Evolutionary conservation across 2,888 invertebrate species (phyloP), one percentile per base, ranked within the genome.

Genomic region (Volucella inflata): DNA sequence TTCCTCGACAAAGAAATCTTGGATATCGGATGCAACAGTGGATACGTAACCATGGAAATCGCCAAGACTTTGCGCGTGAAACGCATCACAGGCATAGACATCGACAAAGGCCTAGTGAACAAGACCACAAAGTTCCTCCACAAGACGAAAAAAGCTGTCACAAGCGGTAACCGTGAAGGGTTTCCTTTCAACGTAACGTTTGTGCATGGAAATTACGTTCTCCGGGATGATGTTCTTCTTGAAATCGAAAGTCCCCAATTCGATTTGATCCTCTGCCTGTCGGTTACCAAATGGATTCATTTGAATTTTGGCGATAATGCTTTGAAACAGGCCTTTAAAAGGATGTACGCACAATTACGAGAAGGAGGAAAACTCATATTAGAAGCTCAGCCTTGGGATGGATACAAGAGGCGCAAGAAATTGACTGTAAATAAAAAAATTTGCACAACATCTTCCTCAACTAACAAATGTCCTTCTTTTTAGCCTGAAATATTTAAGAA

Each of bases 261-360:
- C 90, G 97, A 98, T 91, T 93, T 95, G 3, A 96, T 98, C 87
- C 92, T 98, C 21, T 97, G 97, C 89, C 93, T 98, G 53, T 97
- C 96, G 75, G 94, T 97, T 21, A 97, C 97, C 3, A 98, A 98
- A 91, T 98, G 98, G 98, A 94, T 98, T 88, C 98, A 98, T 89
- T 93, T 97, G 36, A 98, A 98, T 92, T 97, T 95, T 93, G 97
- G 97, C 11, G 98, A 98, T 91, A 93, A 93, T 3, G 98, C 97
- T 2, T 91, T 98, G 55, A 97, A 96, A 89, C 94, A 96, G 87
- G 94, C 96, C 12, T 98, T 98, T 91, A 94, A 94, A 88, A 93
- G 97, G 55, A 96, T 97, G 93, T 96, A 94, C 89, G 93, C 94
- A 0, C 97, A 97, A 89, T 92, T 98, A 17, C 93, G 94, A 17